Percentiles rank a stretch among this genome's conserved stretches.
These are phyloP conservation scores for Xiphorhynchus erythropygius DNA, from an alignment of 2,797 vertebrate species.

Conservation along the genomic window DNA sequence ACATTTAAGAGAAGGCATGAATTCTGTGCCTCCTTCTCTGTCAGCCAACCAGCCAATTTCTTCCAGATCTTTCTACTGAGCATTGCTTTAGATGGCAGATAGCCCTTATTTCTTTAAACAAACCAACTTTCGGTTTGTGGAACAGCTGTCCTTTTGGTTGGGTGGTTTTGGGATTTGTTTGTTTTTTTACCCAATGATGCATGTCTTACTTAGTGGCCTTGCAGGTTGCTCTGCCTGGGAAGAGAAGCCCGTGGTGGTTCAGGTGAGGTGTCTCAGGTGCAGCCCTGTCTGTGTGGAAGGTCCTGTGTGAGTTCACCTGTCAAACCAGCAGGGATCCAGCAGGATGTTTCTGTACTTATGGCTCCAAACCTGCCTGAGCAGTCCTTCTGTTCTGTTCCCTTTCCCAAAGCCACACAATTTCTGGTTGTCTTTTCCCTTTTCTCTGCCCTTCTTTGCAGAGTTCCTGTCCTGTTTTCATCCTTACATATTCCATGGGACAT, in stretches of 20 bases:
- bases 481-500: fast-evolving
- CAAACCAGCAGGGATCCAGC: not conserved
- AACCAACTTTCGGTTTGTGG: not conserved
- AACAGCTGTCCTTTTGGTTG: not conserved
- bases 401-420: not conserved
- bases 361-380: not conserved
- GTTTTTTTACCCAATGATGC: not conserved
- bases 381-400: not conserved
- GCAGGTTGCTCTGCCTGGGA: not conserved
- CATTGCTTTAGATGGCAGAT: not conserved
- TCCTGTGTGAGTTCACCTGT: not conserved
- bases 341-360: not conserved
- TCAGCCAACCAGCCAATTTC: not conserved
- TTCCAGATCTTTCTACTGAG: not conserved
- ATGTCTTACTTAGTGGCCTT: not conserved
- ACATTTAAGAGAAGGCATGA: not conserved
- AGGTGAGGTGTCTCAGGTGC: fast-evolving
- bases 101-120: not conserved
- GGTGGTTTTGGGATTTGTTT: not conserved
- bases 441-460: not conserved
- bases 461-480: not conserved
- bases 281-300: not conserved
- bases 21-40: not conserved
- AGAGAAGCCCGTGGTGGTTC: not conserved
- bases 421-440: not conserved